A percentile compares a stretch with the other conserved stretches of the same genome.
phyloP scores from a whole-genome alignment of 2,888 invertebrate species.

The Drosophila phalerata region DNA sequence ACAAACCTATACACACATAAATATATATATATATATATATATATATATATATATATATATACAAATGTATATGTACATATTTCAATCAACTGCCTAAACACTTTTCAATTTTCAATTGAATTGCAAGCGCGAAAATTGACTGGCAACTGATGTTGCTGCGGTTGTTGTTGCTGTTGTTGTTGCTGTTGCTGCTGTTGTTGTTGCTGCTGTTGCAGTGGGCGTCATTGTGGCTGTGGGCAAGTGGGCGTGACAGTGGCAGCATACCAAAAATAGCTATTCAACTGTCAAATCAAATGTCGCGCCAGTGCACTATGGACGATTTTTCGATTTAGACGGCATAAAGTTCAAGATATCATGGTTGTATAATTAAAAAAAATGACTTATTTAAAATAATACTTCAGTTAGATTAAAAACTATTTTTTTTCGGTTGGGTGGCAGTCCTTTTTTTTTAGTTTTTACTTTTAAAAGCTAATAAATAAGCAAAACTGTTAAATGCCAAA shows the following conservation, averaged over 20 bases:
- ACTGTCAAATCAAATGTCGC: conserved; percentile 77
- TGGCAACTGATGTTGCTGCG: conserved; percentile 41
- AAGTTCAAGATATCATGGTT: no score
- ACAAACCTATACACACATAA: background rate
- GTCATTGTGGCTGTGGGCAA: background rate
- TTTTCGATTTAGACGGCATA: no score
- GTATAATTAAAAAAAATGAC: no score
- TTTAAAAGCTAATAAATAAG: no score
- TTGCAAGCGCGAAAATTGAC: conserved; percentile 65
- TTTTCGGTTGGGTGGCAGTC: no score
- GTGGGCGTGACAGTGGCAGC: conserved; percentile 16
- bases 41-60: conserved; percentile 5
- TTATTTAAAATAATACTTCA: no score
- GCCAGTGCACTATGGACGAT: no score
- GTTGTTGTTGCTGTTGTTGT: background rate
- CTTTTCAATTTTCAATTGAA: conserved; percentile 54
- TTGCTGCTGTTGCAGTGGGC: background rate
- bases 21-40: conserved; percentile 4
- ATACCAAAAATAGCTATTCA: conserved; percentile 66
- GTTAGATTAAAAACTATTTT: no score
- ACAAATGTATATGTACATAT: conserved; percentile 38
- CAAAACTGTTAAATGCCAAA: no score
- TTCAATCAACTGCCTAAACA: conserved; percentile 75
- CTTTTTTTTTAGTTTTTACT: no score
- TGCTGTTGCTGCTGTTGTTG: background rate